Percentiles rank a stretch among this genome's conserved stretches.
Evolutionary conservation across 2,797 vertebrate genomes (phyloP).

Genomic region (Knipowitschia caucasica): DNA sequence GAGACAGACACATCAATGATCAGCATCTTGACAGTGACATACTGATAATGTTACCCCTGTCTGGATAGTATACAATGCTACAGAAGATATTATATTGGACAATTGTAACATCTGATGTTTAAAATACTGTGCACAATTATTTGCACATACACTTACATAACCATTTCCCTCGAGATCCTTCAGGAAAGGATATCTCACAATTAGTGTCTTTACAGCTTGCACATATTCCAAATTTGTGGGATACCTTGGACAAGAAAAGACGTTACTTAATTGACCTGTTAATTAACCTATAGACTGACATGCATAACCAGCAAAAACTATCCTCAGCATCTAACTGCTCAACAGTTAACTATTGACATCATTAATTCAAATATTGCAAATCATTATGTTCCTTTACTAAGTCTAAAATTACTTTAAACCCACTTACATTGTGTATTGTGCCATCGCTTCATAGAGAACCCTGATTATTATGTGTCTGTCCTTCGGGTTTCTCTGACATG

Average conservation of each 20-base stretch:
- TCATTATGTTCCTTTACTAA: neutral
- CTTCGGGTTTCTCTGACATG: neutral
- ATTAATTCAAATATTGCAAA: neutral
- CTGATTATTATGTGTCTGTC: neutral
- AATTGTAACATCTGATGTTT: neutral
- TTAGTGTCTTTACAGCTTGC: neutral
- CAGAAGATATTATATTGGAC: too few species aligned
- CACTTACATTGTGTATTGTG: neutral
- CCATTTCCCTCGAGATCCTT: constrained; percentile 8
- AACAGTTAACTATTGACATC: too few species aligned
- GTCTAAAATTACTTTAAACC: neutral
- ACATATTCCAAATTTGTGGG: neutral
- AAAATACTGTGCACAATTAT: neutral
- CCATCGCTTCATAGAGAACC: neutral
- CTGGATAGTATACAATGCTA: neutral
- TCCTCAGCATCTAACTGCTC: too few species aligned
- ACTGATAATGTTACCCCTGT: neutral
- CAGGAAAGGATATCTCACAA: constrained; percentile 1
- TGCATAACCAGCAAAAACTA: too few species aligned
- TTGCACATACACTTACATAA: constrained; percentile 2
- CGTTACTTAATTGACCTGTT: too few species aligned
- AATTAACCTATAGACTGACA: too few species aligned
- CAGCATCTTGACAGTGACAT: neutral
- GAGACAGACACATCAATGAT: neutral
- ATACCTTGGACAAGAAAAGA: neutral